Base-by-base conservation (phyloP, 2,113 vertebrate species). In the Archilochus colubris region DNA sequence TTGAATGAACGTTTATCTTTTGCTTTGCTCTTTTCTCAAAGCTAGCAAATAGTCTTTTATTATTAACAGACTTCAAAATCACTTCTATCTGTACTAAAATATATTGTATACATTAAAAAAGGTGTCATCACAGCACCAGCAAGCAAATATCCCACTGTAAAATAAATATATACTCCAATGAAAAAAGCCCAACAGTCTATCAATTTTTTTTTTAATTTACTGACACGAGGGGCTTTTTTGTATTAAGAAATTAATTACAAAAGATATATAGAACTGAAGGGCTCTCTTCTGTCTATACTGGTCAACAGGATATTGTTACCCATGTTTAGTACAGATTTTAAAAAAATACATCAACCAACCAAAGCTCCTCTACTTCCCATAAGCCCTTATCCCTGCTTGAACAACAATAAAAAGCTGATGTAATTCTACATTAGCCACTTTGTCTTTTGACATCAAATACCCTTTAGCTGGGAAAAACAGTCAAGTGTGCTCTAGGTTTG, bases 351-450 rank as follows among this genome's bases (percentile, higher is more conserved):
- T 50, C 25, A 91, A 85, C 9, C 31, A 66, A 43, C 70, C n/a
- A 81, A 86, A 88, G 46, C 22, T 77, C 38, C 44, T 62, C 62
- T 62, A 22, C 50, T 55, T 38, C 13, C 84, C 0, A 4, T 58
- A 73, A 94, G 24, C 46, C 14, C 36, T 80, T 64, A 83, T 46
- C 43, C 48, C 25, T 83, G 38, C 76, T 46, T 83, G 23, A 88
- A 76, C 51, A 88, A 80, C 48, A 62, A 84, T 46, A 57, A 91
- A 88, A 82, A 93, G 63, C 38, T 31, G 69, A 91, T 73, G 75
- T 73, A 90, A 96, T 92, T 95, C 91, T 81, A 70, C 46, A 92
- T 82, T 54, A 59, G 72, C 36, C 83, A 94, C 50, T 95, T 94
- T 40, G 61, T 50, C 92, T 85, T 94, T 95, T 95, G 81, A 96